Evolutionary conservation across 2,888 invertebrate species (phyloP).

Genomic region (Neoscelio sp.): DNA sequence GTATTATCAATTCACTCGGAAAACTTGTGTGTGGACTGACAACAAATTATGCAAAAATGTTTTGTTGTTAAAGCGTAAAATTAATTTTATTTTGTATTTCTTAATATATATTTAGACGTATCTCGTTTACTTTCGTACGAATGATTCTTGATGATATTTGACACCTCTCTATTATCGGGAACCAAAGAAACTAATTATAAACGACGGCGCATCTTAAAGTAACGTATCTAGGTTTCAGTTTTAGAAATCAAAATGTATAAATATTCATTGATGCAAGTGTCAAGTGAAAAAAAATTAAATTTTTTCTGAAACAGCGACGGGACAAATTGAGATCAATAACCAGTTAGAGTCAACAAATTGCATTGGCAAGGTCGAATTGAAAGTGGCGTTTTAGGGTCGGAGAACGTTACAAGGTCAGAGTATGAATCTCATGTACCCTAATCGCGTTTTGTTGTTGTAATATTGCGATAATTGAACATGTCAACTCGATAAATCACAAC

Average conservation of each 20-base stretch:
- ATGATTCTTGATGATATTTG: too few relatives aligned
- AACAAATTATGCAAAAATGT: too few relatives aligned
- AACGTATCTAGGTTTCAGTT: not conserved
- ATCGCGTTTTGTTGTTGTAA: conserved; percentile 67
- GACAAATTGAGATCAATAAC: conserved; percentile 54
- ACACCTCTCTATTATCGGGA: too few relatives aligned
- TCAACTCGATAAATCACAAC: conserved; percentile 66
- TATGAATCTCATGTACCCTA: conserved; percentile 46
- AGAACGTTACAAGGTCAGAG: conserved; percentile 55
- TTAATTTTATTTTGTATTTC: too few relatives aligned
- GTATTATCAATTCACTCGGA: too few relatives aligned
- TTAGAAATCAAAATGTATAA: conserved; percentile 11
- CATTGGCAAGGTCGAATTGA: conserved; percentile 42
- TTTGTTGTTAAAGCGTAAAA: too few relatives aligned
- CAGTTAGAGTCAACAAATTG: conserved; percentile 46
- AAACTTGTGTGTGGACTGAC: too few relatives aligned
- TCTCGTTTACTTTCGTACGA: too few relatives aligned
- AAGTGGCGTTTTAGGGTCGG: conserved; percentile 47
- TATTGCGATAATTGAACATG: conserved; percentile 59
- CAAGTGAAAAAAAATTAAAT: conserved; percentile 1
- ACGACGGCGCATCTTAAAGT: too few relatives aligned
- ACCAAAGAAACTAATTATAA: too few relatives aligned
- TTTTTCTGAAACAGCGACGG: conserved; percentile 3
- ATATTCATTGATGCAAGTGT: conserved; percentile 23
- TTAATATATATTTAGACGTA: too few relatives aligned